Conservation (phyloP, 1,140 invertebrate species). For the Nephila pilipes region DNA sequence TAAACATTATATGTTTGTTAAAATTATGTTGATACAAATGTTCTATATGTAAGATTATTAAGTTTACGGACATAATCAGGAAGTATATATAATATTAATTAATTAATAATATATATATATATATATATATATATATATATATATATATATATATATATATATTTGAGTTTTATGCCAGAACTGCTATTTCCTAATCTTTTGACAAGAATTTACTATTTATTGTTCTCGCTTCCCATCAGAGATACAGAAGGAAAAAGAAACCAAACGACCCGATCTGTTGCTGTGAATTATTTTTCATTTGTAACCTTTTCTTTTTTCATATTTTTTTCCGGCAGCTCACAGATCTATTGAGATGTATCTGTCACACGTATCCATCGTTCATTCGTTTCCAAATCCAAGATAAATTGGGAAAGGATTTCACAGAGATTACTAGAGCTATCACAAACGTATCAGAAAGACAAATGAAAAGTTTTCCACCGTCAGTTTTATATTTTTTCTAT, state of each 20-base stretch:
- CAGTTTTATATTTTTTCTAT: neutral
- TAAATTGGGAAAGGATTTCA: constrained; percentile 29
- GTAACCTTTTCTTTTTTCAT: neutral
- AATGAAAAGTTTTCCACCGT: neutral
- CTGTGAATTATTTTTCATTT: neutral
- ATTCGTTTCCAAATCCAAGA: neutral
- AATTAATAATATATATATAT: too few species aligned
- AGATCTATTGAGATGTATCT: constrained; percentile 28
- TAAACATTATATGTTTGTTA: too few species aligned
- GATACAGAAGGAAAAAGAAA: neutral
- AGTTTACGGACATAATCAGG: too few species aligned
- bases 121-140: too few species aligned
- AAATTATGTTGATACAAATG: too few species aligned
- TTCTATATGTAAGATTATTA: too few species aligned
- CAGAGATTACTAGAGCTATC: constrained; percentile 22
- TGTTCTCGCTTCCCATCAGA: neutral
- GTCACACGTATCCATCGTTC: constrained; percentile 1
- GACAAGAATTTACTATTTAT: neutral
- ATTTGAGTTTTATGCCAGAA: neutral
- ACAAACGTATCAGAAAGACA: constrained; percentile 36
- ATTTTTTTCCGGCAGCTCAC: neutral
- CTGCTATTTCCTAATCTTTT: neutral
- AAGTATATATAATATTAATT: too few species aligned
- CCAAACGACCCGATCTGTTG: neutral
- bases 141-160: too few species aligned